Base-by-base conservation (phyloP, 2,888 invertebrate species). In the Julus scanicus region DNA sequence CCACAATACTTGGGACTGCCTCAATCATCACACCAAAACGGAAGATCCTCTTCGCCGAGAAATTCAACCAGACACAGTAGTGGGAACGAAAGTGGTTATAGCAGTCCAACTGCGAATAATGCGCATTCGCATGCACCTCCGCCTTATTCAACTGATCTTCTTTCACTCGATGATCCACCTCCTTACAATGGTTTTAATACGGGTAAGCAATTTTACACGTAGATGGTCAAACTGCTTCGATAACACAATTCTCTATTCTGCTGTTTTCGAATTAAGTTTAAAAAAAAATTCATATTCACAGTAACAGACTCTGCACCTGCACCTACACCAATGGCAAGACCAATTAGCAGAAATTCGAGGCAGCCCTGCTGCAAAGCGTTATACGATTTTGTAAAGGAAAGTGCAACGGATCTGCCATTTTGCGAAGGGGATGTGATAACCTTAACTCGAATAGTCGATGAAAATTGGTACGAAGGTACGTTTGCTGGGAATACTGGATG, bases 341-440 rank as follows among this genome's bases (percentile, higher is more conserved):
- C 93, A 83, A 92, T 93, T 90, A 94, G 94, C 9, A 53, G 17
- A 1, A 53, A 63, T n/a, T 71, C 71, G 92, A 94, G 94, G 89
- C 91, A 91, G 86, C 97, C 98, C 20, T 96, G 96, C 93, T 97
- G 97, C 93, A 96, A 96, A 91, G 99, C 99, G 89, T 94, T 99
- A 89, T 99, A 99, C 93, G 99, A 99, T 93, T 99, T 99, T 93
- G 98, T 99, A 89, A 96, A 99, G 3, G 99, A 99, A 93, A 99
- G 99, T 93, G 97, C 97, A 89, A 99, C 99, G 89, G 99, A 99
- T 93, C 94, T 99, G 91, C 98, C 97, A 91, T 99, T 99, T 93
- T 97, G 97, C 95, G 99, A 99, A 93, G 98, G 98, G 91, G 98
- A 99, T 92, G 95, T 96, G 90, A 98, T 99, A 92, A 96, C 95